Conservation (phyloP, 2,113 vertebrate genomes). For the Columba livia region DNA sequence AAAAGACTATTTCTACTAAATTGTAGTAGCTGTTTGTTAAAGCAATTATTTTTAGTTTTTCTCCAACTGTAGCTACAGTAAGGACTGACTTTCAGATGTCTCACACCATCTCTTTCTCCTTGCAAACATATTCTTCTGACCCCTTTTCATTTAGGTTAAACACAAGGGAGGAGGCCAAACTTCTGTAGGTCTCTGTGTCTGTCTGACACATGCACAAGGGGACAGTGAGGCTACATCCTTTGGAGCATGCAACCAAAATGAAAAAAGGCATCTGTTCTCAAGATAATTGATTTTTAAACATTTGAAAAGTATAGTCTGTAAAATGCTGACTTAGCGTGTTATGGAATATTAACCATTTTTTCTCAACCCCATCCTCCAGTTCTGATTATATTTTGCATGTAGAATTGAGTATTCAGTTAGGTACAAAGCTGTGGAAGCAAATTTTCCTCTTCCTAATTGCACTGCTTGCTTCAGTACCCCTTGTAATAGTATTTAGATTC, state of each 20-base stretch:
- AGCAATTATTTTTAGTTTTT: neutral
- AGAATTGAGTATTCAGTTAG: slow-evolving; percentile 64
- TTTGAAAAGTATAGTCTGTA: slow-evolving; percentile 5
- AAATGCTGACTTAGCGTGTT: slow-evolving; percentile 12
- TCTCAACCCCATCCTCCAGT: neutral
- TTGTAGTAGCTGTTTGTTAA: neutral
- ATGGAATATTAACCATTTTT: slow-evolving; percentile 35
- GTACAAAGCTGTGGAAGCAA: slow-evolving; percentile 22
- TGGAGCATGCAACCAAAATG: neutral
- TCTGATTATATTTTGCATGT: slow-evolving; percentile 37
- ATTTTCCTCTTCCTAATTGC: slow-evolving; percentile 70
- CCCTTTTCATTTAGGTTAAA: neutral
- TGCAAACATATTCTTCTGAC: neutral
- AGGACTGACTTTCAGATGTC: neutral
- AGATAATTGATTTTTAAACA: slow-evolving; percentile 4
- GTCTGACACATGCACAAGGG: neutral
- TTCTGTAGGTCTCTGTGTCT: neutral
- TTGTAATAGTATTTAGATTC: slow-evolving; percentile 68
- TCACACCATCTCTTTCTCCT: neutral
- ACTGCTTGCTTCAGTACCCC: slow-evolving; percentile 57
- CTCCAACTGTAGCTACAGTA: neutral
- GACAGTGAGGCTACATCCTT: neutral
- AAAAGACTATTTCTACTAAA: neutral
- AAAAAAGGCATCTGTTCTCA: neutral
- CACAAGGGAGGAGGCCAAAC: neutral